Conservation (phyloP, 2,888 invertebrate species). For the Rhamnusium bicolor region DNA sequence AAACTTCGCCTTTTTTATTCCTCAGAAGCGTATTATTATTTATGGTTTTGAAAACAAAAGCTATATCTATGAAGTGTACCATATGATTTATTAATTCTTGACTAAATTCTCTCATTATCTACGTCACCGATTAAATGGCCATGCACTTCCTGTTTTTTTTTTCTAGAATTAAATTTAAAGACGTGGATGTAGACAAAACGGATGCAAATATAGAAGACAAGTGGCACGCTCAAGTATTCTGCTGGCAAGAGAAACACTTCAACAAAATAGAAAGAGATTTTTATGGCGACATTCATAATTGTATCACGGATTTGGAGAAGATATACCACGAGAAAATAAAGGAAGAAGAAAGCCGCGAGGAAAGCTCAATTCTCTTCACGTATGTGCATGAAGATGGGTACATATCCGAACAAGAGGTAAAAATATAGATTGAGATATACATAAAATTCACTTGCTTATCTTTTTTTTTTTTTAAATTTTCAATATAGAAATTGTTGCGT, state of each 20-base stretch:
- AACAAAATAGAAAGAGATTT: slow-evolving; percentile 76
- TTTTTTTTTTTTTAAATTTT: no score
- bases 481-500: no score
- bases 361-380: slow-evolving; percentile 73
- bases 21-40: no score
- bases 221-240: slow-evolving; percentile 69
- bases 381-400: slow-evolving; percentile 76
- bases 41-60: no score
- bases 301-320: slow-evolving; percentile 76
- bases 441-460: no score
- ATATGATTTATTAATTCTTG: no score
- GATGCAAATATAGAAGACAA: slow-evolving; percentile 40
- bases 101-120: no score
- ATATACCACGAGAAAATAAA: slow-evolving; percentile 72
- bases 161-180: slow-evolving; percentile 53
- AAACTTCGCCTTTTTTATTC: no score
- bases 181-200: slow-evolving; percentile 51
- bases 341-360: slow-evolving; percentile 61
- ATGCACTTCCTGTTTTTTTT: no score
- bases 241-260: slow-evolving; percentile 84
- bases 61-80: no score
- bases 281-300: slow-evolving; percentile 77
- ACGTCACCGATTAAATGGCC: no score
- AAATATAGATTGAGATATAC: not conserved
- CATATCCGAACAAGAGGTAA: slow-evolving; percentile 49